Evolutionary conservation across 2,113 vertebrate genomes (phyloP).

Genomic region (Pardalotus punctatus): DNA sequence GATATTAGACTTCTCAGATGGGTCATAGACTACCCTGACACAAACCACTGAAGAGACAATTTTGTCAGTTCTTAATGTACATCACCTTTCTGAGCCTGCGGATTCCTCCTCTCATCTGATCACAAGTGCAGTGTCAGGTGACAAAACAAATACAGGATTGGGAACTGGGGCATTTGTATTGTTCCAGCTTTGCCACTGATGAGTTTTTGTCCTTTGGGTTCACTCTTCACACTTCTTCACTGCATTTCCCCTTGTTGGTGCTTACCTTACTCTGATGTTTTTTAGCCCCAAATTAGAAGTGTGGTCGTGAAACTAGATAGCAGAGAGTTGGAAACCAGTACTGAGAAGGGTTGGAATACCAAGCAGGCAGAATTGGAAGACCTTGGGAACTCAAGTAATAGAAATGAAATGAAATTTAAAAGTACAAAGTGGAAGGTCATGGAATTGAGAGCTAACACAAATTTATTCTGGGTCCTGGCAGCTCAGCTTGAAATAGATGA

Average conservation of each 20-base stretch:
- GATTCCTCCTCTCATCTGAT: not conserved
- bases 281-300: not conserved
- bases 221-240: not conserved
- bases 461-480: constrained; percentile 39
- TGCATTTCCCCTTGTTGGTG: not conserved
- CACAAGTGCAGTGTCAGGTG: not conserved
- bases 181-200: not conserved
- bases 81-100: not conserved
- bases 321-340: not conserved
- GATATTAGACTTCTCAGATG: not conserved
- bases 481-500: constrained; percentile 36
- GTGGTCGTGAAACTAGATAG: not conserved
- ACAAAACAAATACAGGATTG: not conserved
- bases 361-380: constrained; percentile 17
- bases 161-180: not conserved
- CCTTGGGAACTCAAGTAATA: constrained; percentile 36
- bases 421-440: constrained; percentile 46
- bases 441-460: constrained; percentile 9
- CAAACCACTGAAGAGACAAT: not conserved
- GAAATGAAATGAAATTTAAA: constrained; percentile 60
- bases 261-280: not conserved
- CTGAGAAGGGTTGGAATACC: constrained; percentile 19
- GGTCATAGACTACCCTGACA: not conserved
- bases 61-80: not conserved
- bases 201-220: not conserved